Percentiles rank a stretch among this genome's conserved stretches.
phyloP scores from a whole-genome alignment of 2,113 vertebrate species.

The Chionodraco myersi region DNA sequence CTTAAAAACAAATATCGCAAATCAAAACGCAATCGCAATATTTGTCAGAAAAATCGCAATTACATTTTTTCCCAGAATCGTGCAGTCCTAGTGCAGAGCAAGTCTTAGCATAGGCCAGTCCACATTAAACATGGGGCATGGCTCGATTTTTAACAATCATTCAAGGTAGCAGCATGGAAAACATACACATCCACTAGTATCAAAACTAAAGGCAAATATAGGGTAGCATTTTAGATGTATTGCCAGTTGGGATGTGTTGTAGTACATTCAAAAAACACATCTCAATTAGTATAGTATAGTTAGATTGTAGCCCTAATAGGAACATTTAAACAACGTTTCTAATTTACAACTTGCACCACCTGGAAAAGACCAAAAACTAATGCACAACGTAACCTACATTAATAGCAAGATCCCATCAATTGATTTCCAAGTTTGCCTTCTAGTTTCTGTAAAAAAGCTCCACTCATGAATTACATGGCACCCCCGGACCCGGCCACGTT shows the following conservation, averaged over 20 bases:
- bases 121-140: neutral
- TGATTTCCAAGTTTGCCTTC: conserved; percentile 9
- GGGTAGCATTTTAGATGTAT: too few relatives aligned
- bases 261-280: too few relatives aligned
- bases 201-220: too few relatives aligned
- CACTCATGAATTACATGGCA: conserved; percentile 2
- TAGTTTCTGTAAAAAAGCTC: conserved; percentile 18
- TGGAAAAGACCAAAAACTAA: neutral
- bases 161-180: too few relatives aligned
- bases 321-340: neutral
- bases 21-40: too few relatives aligned
- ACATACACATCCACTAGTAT: too few relatives aligned
- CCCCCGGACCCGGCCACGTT: neutral
- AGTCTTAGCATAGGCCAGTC: neutral
- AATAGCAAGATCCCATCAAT: conserved; percentile 12
- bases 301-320: too few relatives aligned
- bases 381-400: neutral
- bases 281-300: too few relatives aligned
- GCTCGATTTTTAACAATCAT: neutral
- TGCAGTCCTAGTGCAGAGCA: neutral
- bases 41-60: too few relatives aligned
- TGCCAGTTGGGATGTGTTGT: too few relatives aligned
- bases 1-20: too few relatives aligned
- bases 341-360: conserved; percentile 9
- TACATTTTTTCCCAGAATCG: too few relatives aligned